These are phyloP conservation scores for Dynastes tityus DNA, from an alignment of 2,888 invertebrate genomes.

Conservation along the genomic window DNA sequence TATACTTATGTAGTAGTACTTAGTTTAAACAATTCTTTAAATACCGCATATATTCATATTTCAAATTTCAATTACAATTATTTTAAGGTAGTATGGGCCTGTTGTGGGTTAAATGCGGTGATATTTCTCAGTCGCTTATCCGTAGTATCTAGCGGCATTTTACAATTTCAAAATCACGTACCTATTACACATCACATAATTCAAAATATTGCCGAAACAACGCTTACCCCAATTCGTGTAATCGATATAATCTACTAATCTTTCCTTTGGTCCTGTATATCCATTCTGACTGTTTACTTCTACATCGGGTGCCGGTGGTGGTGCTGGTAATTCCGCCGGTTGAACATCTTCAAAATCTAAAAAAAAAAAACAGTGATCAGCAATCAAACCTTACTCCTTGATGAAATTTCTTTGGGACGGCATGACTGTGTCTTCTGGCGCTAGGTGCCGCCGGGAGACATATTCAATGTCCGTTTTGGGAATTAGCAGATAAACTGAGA, in stretches of 20 bases:
- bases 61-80: not conserved
- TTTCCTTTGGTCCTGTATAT: not conserved
- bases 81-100: no score
- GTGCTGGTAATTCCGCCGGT: not conserved
- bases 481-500: no score
- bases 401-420: no score
- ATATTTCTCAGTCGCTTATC: not conserved
- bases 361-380: no score
- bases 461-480: no score
- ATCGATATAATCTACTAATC: conserved; percentile 54
- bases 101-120: not conserved
- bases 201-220: not conserved
- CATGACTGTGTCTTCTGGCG: no score
- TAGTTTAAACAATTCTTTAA: no score
- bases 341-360: not conserved
- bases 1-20: no score
- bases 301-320: not conserved
- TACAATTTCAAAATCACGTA: not conserved
- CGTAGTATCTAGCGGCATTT: not conserved
- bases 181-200: not conserved
- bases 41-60: no score
- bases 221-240: conserved; percentile 56
- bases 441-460: no score
- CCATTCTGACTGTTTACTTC: conserved; percentile 14
- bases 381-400: no score